Evolutionary conservation across 2,888 invertebrate species (phyloP), one percentile per base, ranked within the genome.

Genomic region (Clunio marinus): DNA sequence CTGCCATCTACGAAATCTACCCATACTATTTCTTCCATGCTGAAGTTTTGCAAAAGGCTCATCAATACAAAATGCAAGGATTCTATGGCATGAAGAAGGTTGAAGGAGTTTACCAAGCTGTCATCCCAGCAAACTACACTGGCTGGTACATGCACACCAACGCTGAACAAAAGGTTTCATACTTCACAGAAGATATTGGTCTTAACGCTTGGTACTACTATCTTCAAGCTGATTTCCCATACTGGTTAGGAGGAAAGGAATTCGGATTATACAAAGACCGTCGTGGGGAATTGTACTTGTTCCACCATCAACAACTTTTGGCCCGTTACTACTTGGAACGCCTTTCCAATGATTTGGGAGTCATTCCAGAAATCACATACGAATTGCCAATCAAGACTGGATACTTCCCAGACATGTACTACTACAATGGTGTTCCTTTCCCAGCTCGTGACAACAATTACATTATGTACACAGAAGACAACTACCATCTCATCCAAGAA

Each of bases 251-350:
- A 59, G 81, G 82, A 67, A 78, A 82, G 24, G 78, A 82, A 65
- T 81, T 80, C 69, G 78, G 78, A 13, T 69, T 80, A 58, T 72
- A 78, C 17, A 83, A 83, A 73, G 81, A 84, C 71, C 81, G 83
- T 74, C 83, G 85, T 70, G 88, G 88, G 70, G 86, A 87, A 76
- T 75, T 82, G 37, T 88, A 84, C 80, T 84, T 84, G 75, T 85
- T 81, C 79, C 80, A 82, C 74, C 85, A 87, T 74, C 85, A 87
- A 73, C 87, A 88, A 75, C 74, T 88, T 13, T 74, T 87, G 73
- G 84, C 86, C 70, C 86, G 88, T 74, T 89, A 87, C 80, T 84
- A 85, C 73, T 76, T 88, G 74, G 88, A 89, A 74, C 85, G 88
- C 76, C 77, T 86, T 68, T 81, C 86, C 32, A 84, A 87, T 72